Conservation (phyloP, 2,888 invertebrate genomes). For the Perizoma affinitatum region DNA sequence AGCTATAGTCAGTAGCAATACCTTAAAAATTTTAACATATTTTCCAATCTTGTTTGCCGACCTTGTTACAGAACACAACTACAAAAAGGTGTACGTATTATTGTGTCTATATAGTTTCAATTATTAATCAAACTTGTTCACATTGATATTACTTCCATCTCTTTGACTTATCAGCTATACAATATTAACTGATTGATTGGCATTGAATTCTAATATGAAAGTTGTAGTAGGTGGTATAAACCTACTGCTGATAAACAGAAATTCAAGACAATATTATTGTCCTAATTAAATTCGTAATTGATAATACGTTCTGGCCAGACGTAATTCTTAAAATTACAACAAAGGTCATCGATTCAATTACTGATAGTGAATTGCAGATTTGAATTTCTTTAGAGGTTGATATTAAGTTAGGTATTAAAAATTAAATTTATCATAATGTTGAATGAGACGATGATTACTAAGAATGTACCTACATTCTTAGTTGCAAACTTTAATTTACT, state of each 20-base stretch:
- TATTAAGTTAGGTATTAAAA: background rate
- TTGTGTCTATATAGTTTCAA: too few species aligned
- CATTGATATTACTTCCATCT: too few species aligned
- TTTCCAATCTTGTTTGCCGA: too few species aligned
- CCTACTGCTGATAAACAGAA: constrained; percentile 19
- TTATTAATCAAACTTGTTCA: too few species aligned
- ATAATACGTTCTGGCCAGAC: constrained; percentile 28
- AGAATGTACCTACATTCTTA: too few species aligned
- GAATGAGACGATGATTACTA: too few species aligned
- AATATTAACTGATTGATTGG: constrained; percentile 37
- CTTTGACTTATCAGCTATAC: background rate
- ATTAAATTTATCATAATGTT: too few species aligned
- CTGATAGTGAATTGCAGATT: constrained; percentile 54
- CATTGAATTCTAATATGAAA: constrained; percentile 58
- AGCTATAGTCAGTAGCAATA: too few species aligned
- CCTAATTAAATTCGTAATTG: constrained; percentile 43
- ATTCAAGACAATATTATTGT: constrained; percentile 40
- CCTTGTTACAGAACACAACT: too few species aligned
- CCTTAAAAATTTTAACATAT: too few species aligned
- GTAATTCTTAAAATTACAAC: constrained; percentile 38
- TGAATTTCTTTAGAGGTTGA: constrained; percentile 27
- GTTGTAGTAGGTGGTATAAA: constrained; percentile 37
- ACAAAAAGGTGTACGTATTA: too few species aligned
- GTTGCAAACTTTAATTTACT: too few species aligned
- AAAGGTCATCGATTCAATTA: constrained; percentile 59